These are phyloP conservation scores for Sepioteuthis lessoniana DNA, from an alignment of 2,888 invertebrate species.

Conservation along the genomic window DNA sequence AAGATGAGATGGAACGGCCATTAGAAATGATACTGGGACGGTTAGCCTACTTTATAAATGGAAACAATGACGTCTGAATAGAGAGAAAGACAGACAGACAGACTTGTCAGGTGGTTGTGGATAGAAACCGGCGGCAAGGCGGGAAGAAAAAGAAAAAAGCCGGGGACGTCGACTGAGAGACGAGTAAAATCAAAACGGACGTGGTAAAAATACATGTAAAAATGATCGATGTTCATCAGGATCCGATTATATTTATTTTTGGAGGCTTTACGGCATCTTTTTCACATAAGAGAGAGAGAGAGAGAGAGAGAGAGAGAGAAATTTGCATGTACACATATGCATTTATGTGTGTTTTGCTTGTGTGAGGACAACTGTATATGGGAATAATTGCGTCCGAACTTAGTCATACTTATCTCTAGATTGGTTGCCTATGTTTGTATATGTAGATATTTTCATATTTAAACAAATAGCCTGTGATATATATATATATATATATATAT, in stretches of 20 bases:
- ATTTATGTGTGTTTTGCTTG: no score
- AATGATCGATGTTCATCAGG: neutral
- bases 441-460: no score
- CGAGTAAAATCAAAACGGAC: neutral
- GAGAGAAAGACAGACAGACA: neutral
- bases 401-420: no score
- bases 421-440: no score
- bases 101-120: neutral
- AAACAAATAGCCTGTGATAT: no score
- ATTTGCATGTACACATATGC: no score
- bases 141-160: no score
- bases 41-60: neutral
- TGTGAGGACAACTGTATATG: no score
- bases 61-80: neutral
- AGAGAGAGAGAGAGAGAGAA: no score
- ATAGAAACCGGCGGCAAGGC: no score
- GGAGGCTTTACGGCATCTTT: neutral
- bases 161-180: neutral
- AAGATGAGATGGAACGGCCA: neutral
- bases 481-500: no score
- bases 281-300: neutral
- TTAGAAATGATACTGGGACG: neutral
- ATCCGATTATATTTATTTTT: conserved; percentile 9
- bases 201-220: neutral
- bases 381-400: no score